Percentiles rank a stretch among this genome's conserved stretches.
Evolutionary conservation across 1,140 invertebrate genomes (phyloP).

Genomic region (Sarcophaga bullata): DNA sequence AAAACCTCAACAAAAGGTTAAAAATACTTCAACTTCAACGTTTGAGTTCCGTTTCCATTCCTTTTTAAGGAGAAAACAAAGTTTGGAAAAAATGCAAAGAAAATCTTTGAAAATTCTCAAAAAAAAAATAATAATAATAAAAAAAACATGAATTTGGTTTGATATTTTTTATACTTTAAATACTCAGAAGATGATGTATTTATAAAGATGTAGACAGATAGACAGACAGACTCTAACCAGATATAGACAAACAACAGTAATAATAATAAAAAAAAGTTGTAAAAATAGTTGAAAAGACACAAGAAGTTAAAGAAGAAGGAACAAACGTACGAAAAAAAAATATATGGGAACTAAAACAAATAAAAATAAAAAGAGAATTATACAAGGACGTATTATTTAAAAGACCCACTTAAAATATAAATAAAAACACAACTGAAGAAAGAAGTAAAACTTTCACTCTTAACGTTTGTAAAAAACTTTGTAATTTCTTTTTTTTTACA

Average conservation of each 20-base stretch:
- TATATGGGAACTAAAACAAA: too few relatives aligned
- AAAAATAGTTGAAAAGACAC: background rate
- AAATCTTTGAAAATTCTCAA: background rate
- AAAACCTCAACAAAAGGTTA: background rate
- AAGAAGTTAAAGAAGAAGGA: background rate
- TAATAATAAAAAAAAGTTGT: background rate
- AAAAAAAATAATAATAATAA: too few relatives aligned
- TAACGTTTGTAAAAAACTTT: constrained; percentile 12
- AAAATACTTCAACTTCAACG: background rate
- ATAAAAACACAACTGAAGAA: constrained; percentile 16
- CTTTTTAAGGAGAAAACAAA: background rate
- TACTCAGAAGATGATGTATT: too few relatives aligned
- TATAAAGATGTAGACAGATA: too few relatives aligned
- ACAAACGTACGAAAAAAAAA: too few relatives aligned
- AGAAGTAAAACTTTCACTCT: constrained; percentile 1
- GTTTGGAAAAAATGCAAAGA: background rate
- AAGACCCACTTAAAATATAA: constrained; percentile 26
- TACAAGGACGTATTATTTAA: constrained; percentile 24
- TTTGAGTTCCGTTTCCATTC: background rate
- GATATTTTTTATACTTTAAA: background rate
- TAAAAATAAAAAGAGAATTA: background rate
- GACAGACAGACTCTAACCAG: background rate
- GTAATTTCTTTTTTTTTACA: background rate
- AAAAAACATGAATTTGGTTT: constrained; percentile 5
- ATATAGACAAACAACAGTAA: background rate